Evolutionary conservation across 1,140 invertebrate genomes (phyloP), one percentile per base, ranked within the genome.

Genomic region (Heliconius nattereri): DNA sequence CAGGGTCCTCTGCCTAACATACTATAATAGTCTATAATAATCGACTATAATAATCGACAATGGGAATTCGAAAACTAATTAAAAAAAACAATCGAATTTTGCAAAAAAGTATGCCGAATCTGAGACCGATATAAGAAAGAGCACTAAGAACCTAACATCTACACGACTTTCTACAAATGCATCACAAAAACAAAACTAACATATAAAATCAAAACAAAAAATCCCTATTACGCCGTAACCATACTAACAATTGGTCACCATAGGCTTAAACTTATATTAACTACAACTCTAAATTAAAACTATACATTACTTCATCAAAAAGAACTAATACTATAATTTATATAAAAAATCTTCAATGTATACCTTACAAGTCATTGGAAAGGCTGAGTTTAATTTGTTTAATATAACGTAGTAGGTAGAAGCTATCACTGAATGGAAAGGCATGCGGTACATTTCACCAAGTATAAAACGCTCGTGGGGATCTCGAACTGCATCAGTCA

Each of bases 361-460:
- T 49, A 5, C 3, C 11, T 23, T 29, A 54, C 70, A 72, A 1
- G n/a, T 52, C 26, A 29, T 19, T n/a, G 37, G 52, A 71, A 75
- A 71, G 60, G 74, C 6, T 16, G 19, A 1, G 60, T 60, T n/a
- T 32, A 76, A 37, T 77, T 23, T 54, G 29, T 16, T 19, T 72
- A n/a, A 80, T 80, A 66, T 45, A 23, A 78, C 80, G 60, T 79
- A 75, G 85, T 92, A 86, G 75, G 37, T 13, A 76, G 84, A 85
- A 81, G 84, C 91, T 91, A 93, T 92, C 90, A 86, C 89, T 90
- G 86, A 91, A 92, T 93, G 86, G 92, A 94, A 94, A 94, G 92
- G 92, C 78, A 78, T 73, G 77, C 79, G 79, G 84, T 83, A 83
- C 91, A 91, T 93, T 94, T 93, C 92, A 91, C 92, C 90, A 86